Conservation (phyloP, 2,113 vertebrate species). For the Noctilio leporinus region DNA sequence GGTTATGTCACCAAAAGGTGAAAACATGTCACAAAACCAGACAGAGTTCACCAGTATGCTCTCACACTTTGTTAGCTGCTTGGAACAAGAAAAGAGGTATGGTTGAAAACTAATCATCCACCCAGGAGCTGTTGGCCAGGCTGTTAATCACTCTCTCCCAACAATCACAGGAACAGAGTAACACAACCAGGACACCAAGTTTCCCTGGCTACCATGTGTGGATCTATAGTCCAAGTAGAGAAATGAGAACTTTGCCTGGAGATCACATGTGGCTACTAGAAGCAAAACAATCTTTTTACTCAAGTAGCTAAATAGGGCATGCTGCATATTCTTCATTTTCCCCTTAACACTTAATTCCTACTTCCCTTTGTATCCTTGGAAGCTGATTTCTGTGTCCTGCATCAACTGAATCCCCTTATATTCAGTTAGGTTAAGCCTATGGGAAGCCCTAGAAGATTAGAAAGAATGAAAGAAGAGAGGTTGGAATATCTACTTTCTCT, state of each 20-base stretch:
- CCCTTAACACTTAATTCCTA: neutral
- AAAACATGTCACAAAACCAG: neutral
- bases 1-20: neutral
- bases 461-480: neutral
- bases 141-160: neutral
- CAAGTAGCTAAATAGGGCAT: too few relatives aligned
- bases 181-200: neutral
- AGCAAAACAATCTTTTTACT: neutral
- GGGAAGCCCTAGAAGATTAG: neutral
- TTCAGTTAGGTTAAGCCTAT: neutral
- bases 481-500: rapidly evolving
- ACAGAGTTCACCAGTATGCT: neutral
- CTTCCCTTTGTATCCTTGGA: neutral
- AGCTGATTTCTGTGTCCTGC: neutral
- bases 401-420: neutral
- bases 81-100: neutral
- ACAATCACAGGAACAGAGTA: neutral
- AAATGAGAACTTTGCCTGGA: neutral
- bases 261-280: neutral
- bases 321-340: neutral
- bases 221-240: neutral
- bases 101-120: neutral
- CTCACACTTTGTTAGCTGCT: neutral
- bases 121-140: too few relatives aligned
- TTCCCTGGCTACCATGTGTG: rapidly evolving